Evolutionary conservation across 1,140 invertebrate species (phyloP).

Genomic region (Ctenoplectra terminalis): DNA sequence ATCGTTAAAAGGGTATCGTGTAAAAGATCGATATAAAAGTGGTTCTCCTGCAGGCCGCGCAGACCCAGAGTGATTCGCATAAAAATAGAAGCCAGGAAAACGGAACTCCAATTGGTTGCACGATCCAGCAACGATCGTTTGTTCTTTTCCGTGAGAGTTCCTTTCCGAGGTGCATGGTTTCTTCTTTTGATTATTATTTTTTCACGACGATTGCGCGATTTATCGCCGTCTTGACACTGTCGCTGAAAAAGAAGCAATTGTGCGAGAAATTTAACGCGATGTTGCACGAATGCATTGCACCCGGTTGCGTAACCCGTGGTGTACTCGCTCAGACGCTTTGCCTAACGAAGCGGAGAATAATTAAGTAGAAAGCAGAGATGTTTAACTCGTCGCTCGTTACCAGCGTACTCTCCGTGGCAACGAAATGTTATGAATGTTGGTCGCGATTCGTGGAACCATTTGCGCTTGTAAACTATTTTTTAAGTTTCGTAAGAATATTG

Average conservation of each 20-base stretch:
- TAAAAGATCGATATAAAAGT: background rate
- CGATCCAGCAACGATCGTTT: background rate
- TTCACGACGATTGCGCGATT: background rate
- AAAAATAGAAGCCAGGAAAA: background rate
- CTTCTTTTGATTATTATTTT: background rate
- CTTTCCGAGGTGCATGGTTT: too few relatives aligned
- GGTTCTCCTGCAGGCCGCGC: background rate
- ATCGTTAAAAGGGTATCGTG: background rate
- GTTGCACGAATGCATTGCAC: background rate
- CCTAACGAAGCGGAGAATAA: constrained; percentile 29
- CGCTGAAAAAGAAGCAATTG: background rate
- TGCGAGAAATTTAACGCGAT: background rate
- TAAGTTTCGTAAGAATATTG: too few relatives aligned
- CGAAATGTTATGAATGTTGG: background rate
- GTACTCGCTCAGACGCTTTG: background rate
- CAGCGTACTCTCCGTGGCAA: background rate
- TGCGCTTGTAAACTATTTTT: too few relatives aligned
- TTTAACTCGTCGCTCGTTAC: constrained; percentile 23
- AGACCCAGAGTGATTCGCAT: background rate
- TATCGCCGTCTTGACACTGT: constrained; percentile 19
- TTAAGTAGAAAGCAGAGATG: constrained; percentile 27
- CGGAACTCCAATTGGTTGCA: background rate
- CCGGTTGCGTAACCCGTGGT: constrained; percentile 11
- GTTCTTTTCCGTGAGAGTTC: too few relatives aligned
- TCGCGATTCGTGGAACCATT: too few relatives aligned